Evolutionary conservation across 1,140 invertebrate genomes (phyloP), one percentile per base, ranked within the genome.

Genomic region (Platorchestia sp.): DNA sequence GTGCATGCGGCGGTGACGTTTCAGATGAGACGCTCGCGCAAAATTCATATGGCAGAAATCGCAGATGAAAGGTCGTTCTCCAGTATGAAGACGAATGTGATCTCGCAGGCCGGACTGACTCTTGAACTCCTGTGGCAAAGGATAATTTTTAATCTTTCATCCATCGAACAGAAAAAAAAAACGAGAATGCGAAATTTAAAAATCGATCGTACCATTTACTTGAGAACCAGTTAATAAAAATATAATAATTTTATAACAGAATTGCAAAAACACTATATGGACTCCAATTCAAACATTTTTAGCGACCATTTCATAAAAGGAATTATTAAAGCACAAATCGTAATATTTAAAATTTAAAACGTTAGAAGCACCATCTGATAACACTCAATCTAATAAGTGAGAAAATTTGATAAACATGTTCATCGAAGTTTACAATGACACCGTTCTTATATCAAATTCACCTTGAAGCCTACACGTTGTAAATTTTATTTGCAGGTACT

Each of bases 1-100:
- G 59, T 96, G 96, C 96, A 96, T 96, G 42, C 96, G 95, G 41
- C 96, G 95, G 93, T 96, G 96, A 36, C 96, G 95, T 47, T 96
- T 96, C 95, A 97, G 95, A 96, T 96, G 96, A 86, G 96, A 96
- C 95, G 97, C 96, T 42, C 96, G 47, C 44, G 96, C 96, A 95
- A 96, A 96, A 47, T 96, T 96, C 96, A 96, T 96, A 41, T 96
- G 96, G 93, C 96, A 96, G 95, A 96, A 96, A 44, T 96, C 96
- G 53, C 96, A 96, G 45, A 96, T 96, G 95, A 96, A 96, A 42
- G 96, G 96, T 41, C 96, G 91, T 89, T 96, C 96, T 40, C 96
- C 96, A 19, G 96, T 96, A 51, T 96, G 96, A 14, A 96, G 95
- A 36, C 96, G 96, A 44, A 96, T 96, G 90, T 96, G 96, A 53